Evolutionary conservation across 2,113 vertebrate species (phyloP), one percentile per base, ranked within the genome.

Genomic region (Agapornis roseicollis): DNA sequence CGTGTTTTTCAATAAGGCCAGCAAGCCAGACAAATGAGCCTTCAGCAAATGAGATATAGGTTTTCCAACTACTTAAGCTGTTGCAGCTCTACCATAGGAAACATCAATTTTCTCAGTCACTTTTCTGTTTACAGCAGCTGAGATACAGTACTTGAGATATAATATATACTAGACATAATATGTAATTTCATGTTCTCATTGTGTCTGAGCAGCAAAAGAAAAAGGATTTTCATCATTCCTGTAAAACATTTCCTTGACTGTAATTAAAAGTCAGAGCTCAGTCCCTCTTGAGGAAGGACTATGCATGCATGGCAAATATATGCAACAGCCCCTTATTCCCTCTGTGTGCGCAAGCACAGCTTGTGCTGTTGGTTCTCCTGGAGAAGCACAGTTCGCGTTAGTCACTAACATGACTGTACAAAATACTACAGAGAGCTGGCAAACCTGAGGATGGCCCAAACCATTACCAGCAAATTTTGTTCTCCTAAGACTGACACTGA

Each of bases 341-440:
- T 20, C 24, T 53, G 24, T 1, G 4, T 28, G 22, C 41, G 42
- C 27, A 42, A 1, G 0, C 13, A 18, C 0, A 6, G n/a, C 12
- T 72, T 77, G 37, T 52, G 61, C 10, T 5, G 0, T 41, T 33
- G n/a, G 28, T 25, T 22, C 24, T 83, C 17, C 33, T 81, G 35
- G 11, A 58, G 69, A 53, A 23, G 14, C 33, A 31, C 17, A 14
- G 22, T 25, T 15, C 23, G 25, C 41, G 10, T 11, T 50, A 14
- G 42, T 68, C 39, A 68, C n/a, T 56, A 28, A 39, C 27, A 56
- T 0, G 0, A 9, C 28, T 42, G 31, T 63, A 27, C 3, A 77
- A 79, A 90, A 61, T 47, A 12, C 41, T 37, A 24, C 37, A 69
- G 29, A 47, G 7, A 35, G 6, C 12, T 60, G 39, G 31, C 11